Base-by-base conservation (phyloP, 1,140 invertebrate genomes). In the Saccostrea cuccullata region DNA sequence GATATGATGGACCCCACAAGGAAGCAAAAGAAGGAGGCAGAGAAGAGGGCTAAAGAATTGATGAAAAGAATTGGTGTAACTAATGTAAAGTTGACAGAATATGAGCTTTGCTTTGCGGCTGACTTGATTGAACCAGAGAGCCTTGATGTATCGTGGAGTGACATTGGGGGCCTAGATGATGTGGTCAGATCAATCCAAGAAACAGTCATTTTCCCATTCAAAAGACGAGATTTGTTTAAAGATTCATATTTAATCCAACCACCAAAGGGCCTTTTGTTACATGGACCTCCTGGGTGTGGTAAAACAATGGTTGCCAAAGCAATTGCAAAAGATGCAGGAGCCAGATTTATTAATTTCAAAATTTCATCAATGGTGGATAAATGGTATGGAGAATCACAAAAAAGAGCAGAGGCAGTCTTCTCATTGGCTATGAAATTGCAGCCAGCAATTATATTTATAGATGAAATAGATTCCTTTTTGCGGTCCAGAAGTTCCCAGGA, bases 401-500 rank as follows among this genome's bases (percentile, higher is more conserved):
- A 99, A 95, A 95, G 99, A 67, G 98, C 98, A 6, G 97, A 98
- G 11, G 98, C 99, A 55, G 98, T 99, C 0, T 99, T 99, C 95
- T 97, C 98, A n/a, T 95, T 99, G 67, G 95, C 99, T 47, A 96
- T 97, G 0, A 99, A 99, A 95, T 95, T 99, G 77, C 98, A 99
- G 94, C 98, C 98, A 4, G 98, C 98, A 89, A 99, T 99, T 89
- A 97, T 99, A 87, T 98, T 99, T 92, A 97, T 99, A 94, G 99
- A 99, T 96, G 99, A 99, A 96, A 99, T 99, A 97, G 99, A 99
- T 96, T 99, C 98, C 17, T 99, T 99, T 95, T 95, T 99, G 86
- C 96, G 98, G 84, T 96, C 96, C 47, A 96, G 99, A 70, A 97
- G 97, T 92, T 96, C 97, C 4, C 97, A 97, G 92, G 99, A 99